Conservation (phyloP, 2,888 invertebrate genomes). For the Parnassius smintheus region DNA sequence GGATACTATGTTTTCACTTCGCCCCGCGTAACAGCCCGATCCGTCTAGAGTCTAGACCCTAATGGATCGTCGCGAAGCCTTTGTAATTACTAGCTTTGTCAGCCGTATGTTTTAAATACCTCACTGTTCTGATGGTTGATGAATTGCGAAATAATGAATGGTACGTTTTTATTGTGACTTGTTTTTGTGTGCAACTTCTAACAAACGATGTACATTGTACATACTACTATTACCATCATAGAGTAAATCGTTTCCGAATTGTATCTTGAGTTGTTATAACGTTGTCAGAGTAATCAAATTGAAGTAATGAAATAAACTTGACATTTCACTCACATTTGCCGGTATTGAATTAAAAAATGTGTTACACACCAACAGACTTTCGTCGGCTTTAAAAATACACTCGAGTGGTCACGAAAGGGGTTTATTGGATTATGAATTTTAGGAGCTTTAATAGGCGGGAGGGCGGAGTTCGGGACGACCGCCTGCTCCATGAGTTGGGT, state of each 20-base stretch:
- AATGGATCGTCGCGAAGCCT: conserved; percentile 58
- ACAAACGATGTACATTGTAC: too few relatives aligned
- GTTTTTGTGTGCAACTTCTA: conserved; percentile 18
- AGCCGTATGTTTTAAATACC: conserved; percentile 42
- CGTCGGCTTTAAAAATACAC: conserved; percentile 43
- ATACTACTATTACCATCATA: too few relatives aligned
- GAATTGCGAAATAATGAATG: conserved; percentile 31
- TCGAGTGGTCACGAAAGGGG: conserved; percentile 52
- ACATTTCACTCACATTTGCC: conserved; percentile 2
- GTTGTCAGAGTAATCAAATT: not conserved
- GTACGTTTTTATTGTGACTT: conserved; percentile 30
- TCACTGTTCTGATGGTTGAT: conserved; percentile 36
- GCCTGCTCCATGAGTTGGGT: conserved; percentile 44
- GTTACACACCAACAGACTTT: conserved; percentile 28
- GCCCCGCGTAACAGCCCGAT: conserved; percentile 43
- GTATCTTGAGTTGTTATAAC: not conserved
- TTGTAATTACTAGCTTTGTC: conserved; percentile 64
- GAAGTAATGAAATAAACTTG: not conserved
- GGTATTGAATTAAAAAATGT: conserved; percentile 13
- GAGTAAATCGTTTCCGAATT: too few relatives aligned
- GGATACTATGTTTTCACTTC: conserved; percentile 69
- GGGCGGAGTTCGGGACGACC: conserved; percentile 54
- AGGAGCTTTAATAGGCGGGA: conserved; percentile 64
- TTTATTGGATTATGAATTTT: conserved; percentile 74
- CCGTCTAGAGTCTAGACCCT: conserved; percentile 37